These are phyloP conservation scores for Epinephelus fuscoguttatus DNA, from an alignment of 2,113 vertebrate species.

Conservation along the genomic window DNA sequence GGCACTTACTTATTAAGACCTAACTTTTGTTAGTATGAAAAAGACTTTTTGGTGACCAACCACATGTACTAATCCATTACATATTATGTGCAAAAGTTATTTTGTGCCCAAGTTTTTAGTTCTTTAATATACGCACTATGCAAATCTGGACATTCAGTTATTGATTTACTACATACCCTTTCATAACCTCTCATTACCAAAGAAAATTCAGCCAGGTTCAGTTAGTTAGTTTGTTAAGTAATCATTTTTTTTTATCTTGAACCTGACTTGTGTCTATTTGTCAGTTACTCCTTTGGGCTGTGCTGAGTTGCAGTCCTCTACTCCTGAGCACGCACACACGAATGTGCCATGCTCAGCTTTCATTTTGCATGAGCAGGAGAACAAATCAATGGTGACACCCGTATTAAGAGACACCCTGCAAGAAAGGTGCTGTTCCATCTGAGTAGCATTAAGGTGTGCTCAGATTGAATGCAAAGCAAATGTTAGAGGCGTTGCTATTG, in stretches of 20 bases:
- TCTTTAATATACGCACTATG: not conserved
- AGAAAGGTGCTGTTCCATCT: not conserved
- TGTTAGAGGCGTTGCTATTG: not conserved
- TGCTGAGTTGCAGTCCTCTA: not conserved
- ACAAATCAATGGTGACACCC: not conserved
- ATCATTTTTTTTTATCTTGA: not conserved
- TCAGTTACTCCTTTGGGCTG: not conserved
- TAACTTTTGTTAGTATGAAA: conserved; percentile 23
- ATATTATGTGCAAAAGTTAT: conserved; percentile 5
- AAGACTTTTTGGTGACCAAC: conserved; percentile 8
- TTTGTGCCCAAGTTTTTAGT: not conserved
- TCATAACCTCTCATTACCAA: not conserved
- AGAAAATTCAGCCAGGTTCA: too few species aligned
- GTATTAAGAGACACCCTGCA: not conserved
- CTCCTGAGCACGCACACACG: not conserved
- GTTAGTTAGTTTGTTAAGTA: not conserved
- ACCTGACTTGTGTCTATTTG: not conserved
- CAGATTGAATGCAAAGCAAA: not conserved
- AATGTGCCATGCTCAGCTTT: too few species aligned
- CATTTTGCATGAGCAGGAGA: not conserved
- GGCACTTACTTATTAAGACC: conserved; percentile 28
- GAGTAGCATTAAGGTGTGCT: not conserved
- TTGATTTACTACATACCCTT: not conserved
- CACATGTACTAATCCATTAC: not conserved
- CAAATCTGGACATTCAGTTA: not conserved